A percentile compares a stretch with the other conserved stretches of the same genome.
Evolutionary conservation across 2,888 invertebrate species (phyloP).

Genomic region (Pristionchus arcanus): DNA sequence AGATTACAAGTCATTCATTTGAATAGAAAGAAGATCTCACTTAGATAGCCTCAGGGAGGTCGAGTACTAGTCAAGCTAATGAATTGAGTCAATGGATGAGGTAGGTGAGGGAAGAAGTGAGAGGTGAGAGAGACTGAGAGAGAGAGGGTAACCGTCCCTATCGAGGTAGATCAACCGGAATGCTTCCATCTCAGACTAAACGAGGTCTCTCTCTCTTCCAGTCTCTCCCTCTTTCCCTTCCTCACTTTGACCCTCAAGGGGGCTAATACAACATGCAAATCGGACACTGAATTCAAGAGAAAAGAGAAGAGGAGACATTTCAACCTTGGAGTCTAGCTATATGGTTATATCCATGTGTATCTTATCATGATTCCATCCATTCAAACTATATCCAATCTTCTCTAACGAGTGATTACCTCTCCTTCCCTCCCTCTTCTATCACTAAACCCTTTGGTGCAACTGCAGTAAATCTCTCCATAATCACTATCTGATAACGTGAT

Average conservation of each 20-base stretch:
- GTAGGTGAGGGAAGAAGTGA: background rate
- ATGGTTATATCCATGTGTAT: background rate
- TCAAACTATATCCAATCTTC: background rate
- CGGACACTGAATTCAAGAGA: conserved; percentile 28
- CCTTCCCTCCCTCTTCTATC: too few relatives aligned
- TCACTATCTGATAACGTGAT: conserved; percentile 17
- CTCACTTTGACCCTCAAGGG: conserved; percentile 35
- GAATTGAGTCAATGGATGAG: background rate
- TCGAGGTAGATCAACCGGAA: conserved; percentile 45
- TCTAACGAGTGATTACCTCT: background rate
- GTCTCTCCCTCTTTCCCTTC: background rate
- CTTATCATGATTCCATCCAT: background rate
- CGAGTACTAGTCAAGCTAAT: conserved; percentile 2
- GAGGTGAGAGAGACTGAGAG: background rate
- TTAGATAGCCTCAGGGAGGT: conserved; percentile 20
- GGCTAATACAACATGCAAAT: conserved; percentile 49
- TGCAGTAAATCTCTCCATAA: conserved; percentile 32
- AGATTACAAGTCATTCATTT: conserved; percentile 33
- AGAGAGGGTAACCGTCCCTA: background rate
- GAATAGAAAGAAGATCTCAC: conserved; percentile 43
- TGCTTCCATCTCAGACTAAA: conserved; percentile 28
- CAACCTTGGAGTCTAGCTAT: background rate
- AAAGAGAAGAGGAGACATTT: conserved; percentile 27
- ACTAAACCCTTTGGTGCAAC: background rate
- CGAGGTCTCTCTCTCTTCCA: conserved; percentile 27